Percentiles rank a stretch among this genome's conserved stretches.
Conservation (phyloP, 2,888 invertebrate genomes). For the Tipula helvola region DNA sequence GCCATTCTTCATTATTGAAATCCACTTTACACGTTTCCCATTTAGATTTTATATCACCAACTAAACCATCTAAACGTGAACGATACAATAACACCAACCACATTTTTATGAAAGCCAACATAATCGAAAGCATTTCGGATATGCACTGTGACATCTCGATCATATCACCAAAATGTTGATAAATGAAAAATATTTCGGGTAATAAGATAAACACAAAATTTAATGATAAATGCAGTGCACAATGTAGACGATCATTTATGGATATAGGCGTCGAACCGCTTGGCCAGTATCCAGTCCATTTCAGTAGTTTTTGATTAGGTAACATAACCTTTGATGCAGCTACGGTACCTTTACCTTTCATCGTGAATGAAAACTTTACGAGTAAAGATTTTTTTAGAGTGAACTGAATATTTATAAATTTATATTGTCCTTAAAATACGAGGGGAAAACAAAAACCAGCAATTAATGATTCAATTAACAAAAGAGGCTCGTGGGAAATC, state of each 20-base stretch:
- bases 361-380: not conserved
- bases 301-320: not conserved
- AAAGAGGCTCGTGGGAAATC: not conserved
- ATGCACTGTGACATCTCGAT: conserved; percentile 7
- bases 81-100: conserved; percentile 4
- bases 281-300: conserved; percentile 9
- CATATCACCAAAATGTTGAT: conserved; percentile 1
- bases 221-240: not conserved
- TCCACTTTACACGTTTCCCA: not conserved
- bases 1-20: not conserved
- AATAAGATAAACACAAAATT: not conserved
- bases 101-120: conserved; percentile 5
- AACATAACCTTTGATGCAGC: not conserved
- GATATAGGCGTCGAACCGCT: not conserved
- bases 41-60: not conserved
- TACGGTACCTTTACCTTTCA: not conserved
- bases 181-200: not conserved
- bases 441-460: not conserved
- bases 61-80: not conserved
- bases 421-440: not conserved
- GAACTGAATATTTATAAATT: not conserved
- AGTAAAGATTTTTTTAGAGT: not conserved
- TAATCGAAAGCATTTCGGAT: not conserved
- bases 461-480: not conserved
- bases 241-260: not conserved